Base-by-base conservation (phyloP, 2,797 vertebrate species). In the Sparidentex hasta region DNA sequence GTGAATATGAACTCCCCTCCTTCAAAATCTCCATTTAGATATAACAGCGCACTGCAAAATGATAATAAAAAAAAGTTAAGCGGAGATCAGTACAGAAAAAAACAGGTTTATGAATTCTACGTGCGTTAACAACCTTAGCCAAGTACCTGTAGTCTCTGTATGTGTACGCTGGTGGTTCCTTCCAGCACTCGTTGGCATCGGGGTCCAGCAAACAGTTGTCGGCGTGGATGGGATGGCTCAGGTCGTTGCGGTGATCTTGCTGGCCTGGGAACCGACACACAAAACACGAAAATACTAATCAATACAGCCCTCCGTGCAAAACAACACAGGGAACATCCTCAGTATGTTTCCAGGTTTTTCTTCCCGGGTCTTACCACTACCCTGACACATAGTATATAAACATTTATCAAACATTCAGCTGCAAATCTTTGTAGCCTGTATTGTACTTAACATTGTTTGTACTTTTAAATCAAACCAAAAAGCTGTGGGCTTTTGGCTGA, bases 1-100 rank as follows among this genome's bases (percentile, higher is more conserved):
- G 98, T 99, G 88, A 99, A 99, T 82, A 99, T 98, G 89, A 99
- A 99, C 80, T 99, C 98, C 1, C 98, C 98, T 0, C 98, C 98
- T 84, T 99, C 97, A 46, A 99, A 99, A 90, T 99, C 96, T 1
- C 97, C 97, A 0, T 99, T 99, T 66, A 99, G 96, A 74, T 99
- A 99, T 11, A 99, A 92, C 38, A 99, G 96, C 23, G 98, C 98
- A 71, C 98, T 99, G 61, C 47, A 88, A 89, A 11, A 11, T 9
- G 1, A 38, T 38, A 11, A 65, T 16, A 21, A 29, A 43, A 23
- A 18, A 7, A 70, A 7, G 20, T 5, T 33, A 47, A 23, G 2
- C 0, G 20, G 8, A 41, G 5, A 61, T 48, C 44, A 83, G 47
- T 8, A 46, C 16, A 71, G 18, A 18, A 27, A 46, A 29, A 16